A percentile compares a stretch with the other conserved stretches of the same genome.
These are phyloP conservation scores for Eledona agricola DNA, from an alignment of 2,888 invertebrate genomes.

Conservation along the genomic window DNA sequence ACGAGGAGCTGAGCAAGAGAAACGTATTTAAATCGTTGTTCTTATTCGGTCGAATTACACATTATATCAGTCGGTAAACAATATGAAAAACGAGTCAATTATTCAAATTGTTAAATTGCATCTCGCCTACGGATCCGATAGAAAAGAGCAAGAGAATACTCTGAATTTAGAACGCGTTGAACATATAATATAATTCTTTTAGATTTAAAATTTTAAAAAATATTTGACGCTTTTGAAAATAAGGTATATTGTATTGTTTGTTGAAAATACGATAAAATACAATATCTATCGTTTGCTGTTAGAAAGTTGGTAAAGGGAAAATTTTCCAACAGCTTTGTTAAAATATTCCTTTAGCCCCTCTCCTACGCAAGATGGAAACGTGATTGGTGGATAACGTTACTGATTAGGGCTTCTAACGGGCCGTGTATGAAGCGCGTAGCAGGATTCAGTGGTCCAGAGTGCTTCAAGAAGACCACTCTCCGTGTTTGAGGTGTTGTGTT, in stretches of 20 bases:
- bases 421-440: conserved; percentile 38
- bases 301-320: conserved; percentile 3
- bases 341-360: conserved; percentile 32
- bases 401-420: conserved; percentile 40
- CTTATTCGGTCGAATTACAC: conserved; percentile 17
- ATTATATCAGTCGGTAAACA: conserved; percentile 37
- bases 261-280: background rate
- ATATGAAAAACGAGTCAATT: conserved; percentile 39
- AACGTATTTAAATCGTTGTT: conserved; percentile 15
- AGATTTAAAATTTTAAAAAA: too few relatives aligned
- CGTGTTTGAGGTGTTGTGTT: conserved; percentile 36
- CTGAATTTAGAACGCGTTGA: too few relatives aligned
- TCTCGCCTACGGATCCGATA: conserved; percentile 37
- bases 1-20: too few relatives aligned
- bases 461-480: conserved; percentile 39
- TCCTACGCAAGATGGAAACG: conserved; percentile 35
- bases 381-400: conserved; percentile 38
- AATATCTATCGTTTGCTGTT: too few relatives aligned
- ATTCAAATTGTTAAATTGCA: conserved; percentile 39
- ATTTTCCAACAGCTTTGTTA: conserved; percentile 16
- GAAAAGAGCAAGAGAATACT: conserved; percentile 39
- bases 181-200: too few relatives aligned
- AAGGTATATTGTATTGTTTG: conserved; percentile 1
- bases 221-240: background rate
- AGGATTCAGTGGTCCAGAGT: conserved; percentile 41